Evolutionary conservation across 2,888 invertebrate species (phyloP).

Genomic region (Drosophila cracens): DNA sequence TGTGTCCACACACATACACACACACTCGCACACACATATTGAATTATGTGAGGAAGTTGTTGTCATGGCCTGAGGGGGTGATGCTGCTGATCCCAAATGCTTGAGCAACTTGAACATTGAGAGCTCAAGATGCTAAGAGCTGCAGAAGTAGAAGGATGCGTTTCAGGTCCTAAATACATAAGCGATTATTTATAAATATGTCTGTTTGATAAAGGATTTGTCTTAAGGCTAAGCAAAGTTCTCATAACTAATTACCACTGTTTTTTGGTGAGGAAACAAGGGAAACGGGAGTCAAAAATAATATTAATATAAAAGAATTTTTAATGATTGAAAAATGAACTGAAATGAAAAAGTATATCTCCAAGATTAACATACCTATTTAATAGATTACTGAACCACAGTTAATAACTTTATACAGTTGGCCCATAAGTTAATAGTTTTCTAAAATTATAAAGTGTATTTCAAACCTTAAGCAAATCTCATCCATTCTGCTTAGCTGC

Average conservation of each 20-base stretch:
- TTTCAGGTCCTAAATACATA: conserved; percentile 9
- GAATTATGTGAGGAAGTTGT: conserved; percentile 71
- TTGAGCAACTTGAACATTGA: conserved; percentile 8
- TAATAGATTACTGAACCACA: not conserved
- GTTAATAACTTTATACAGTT: not conserved
- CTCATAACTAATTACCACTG: not conserved
- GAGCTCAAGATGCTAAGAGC: not conserved
- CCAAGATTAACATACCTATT: not conserved
- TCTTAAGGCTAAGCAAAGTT: not conserved
- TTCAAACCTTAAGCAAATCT: not conserved
- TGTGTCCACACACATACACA: conserved; percentile 27
- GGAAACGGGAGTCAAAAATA: not conserved
- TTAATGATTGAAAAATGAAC: too few species aligned
- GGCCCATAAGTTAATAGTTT: not conserved
- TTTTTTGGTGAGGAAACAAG: not conserved
- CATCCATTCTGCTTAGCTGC: not conserved
- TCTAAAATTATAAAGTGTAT: not conserved
- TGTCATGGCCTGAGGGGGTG: conserved; percentile 37
- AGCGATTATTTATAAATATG: not conserved
- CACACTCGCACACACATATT: conserved; percentile 23
- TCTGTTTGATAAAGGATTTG: not conserved
- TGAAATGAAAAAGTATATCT: not conserved
- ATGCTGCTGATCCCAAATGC: conserved; percentile 16
- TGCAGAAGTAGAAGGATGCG: conserved; percentile 4
- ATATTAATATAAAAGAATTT: not conserved